Evolutionary conservation across 2,888 invertebrate species (phyloP), one percentile per base, ranked within the genome.

Genomic region (Scaptomyza parva): DNA sequence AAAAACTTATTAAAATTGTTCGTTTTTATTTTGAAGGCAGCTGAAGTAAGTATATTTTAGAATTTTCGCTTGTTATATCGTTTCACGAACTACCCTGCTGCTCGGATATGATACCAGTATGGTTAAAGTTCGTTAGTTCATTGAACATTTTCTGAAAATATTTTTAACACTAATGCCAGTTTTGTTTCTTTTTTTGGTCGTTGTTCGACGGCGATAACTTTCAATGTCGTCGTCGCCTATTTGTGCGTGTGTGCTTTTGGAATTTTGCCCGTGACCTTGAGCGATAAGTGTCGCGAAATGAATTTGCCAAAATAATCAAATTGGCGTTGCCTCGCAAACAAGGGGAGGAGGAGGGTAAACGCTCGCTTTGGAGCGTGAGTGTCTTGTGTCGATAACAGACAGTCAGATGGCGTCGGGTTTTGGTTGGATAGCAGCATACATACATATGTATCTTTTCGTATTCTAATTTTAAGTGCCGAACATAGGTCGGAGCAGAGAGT

Each of bases 241-340:
- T 5, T 17, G 37, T 33, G 30, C 14, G 8, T 35, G 14, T 14
- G 8, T 37, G 37, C 9, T 75, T 76, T 78, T 80, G 71, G 76
- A 79, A 88, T 86, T 89, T 85, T 76, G 88, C 79, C 88, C 83
- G 86, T 89, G 89, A 89, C 89, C 89, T 89, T 89, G 88, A 87
- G 73, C 88, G 89, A 89, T 89, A 89, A 85, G 80, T 80, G 73
- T 86, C 73, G 80, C 80, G 58, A 87, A 86, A 87, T 76, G 74
- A 86, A 85, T 87, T 87, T 79, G 86, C 71, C 83, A 65, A 83
- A 83, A 83, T 83, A 85, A 83, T 83, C 73, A 87, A 76, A 85
- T 78, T 76, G 69, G 65, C 62, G 60, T 30, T 58, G 44, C 37
- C 41, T 37, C 50, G 40, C 14, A 9, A 33, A 17, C 33, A 20